Base-by-base conservation (phyloP, 2,888 invertebrate species). In the Morpho helenor region DNA sequence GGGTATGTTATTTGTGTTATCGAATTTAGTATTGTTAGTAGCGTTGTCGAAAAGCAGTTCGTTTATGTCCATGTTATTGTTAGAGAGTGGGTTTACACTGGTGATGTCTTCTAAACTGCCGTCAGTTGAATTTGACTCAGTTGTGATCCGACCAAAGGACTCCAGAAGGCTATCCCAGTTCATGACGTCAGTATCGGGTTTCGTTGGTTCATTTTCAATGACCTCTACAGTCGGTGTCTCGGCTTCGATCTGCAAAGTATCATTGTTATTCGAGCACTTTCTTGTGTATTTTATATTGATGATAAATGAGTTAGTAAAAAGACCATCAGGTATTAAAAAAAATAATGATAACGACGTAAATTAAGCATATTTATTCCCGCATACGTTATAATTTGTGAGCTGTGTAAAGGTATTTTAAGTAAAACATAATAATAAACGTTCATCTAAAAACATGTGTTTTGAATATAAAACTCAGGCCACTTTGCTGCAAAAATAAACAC, bases 111-210 rank as follows among this genome's bases (percentile, higher is more conserved):
- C 86, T 57, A 87, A 68, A 62, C 86, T 87, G 51, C 79, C 82
- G 45, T 86, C 85, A 0, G 82, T 82, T 0, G 89, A 87, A 61
- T 85, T 87, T 0, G 87, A 90, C 62, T 88, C 88, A 8, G 90
- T 90, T 0, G 84, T 88, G 52, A 90, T 84, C 71, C 74, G 80
- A 6, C 86, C 87, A 59, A 90, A 90, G 2, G 90, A 89, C 70
- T 90, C 90, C 6, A 90, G 75, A 0, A 90, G 81, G 6, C 81
- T 80, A 47, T 90, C 87, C 90, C 90, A 90, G 66, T 83, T 87
- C 85, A 87, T 87, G 10, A 74, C 60, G 42, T 86, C 85, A 58
- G 68, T 61, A 47, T 63, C 57, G 39, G 71, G 66, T 72, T 80
- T 76, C 9, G 66, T 40, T 49, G 67, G 63, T 41, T 68, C 66